A percentile compares a stretch with the other conserved stretches of the same genome.
Evolutionary conservation across 2,888 invertebrate species (phyloP).

Genomic region (Coelopa pilipes): DNA sequence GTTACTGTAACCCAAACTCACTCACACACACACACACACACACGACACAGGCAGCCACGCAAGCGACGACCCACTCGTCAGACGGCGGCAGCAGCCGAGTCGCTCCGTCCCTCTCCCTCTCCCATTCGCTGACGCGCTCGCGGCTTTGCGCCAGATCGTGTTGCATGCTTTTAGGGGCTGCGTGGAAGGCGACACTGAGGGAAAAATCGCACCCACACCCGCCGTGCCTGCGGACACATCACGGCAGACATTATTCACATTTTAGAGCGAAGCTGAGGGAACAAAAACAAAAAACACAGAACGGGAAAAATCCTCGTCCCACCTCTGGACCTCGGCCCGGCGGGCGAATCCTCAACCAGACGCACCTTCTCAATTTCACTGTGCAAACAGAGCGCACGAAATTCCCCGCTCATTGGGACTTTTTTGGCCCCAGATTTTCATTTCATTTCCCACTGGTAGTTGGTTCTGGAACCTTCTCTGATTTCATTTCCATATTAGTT

Average conservation of each 20-base stretch:
- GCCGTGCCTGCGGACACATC: not conserved
- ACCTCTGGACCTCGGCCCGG: too few relatives aligned
- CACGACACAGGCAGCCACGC: constrained; percentile 9
- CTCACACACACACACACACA: not conserved
- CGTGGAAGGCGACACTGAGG: constrained; percentile 9
- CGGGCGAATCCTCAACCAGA: too few relatives aligned
- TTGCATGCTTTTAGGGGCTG: constrained; percentile 31
- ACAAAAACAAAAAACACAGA: constrained; percentile 3
- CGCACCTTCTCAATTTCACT: too few relatives aligned
- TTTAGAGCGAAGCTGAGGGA: not conserved
- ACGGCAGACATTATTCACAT: too few relatives aligned
- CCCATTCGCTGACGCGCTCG: not conserved
- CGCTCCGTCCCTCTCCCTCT: not conserved
- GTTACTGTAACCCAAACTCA: constrained; percentile 13
- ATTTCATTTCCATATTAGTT: too few relatives aligned
- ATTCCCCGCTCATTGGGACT: too few relatives aligned
- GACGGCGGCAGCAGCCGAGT: not conserved
- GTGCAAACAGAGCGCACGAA: too few relatives aligned
- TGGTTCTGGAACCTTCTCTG: too few relatives aligned
- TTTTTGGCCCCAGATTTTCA: too few relatives aligned
- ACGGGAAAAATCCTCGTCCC: not conserved
- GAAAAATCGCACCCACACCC: not conserved
- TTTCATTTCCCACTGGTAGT: too few relatives aligned
- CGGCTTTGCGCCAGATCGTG: not conserved
- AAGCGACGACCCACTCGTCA: not conserved